Base-by-base conservation (phyloP, 2,113 vertebrate genomes). In the Xyrauchen texanus region DNA sequence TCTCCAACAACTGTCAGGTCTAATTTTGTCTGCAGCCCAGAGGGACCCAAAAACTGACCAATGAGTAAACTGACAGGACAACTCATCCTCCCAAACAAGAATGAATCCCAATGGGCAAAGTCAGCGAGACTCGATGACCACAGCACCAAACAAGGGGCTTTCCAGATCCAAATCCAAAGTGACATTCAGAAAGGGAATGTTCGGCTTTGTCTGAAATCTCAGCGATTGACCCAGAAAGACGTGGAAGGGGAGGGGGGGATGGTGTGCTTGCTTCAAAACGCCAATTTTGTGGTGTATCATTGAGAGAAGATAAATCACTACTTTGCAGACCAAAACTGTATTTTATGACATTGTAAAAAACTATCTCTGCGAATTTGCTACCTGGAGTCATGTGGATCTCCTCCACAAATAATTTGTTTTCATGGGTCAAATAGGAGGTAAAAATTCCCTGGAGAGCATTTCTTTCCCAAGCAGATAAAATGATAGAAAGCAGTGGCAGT, bases 141-240 rank as follows among this genome's bases (percentile, higher is more conserved):
- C 62, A 65, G 61, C 81, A 85, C 87, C 68, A 79, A 83, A 82
- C 81, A 79, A 68, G 73, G 90, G 79, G 21, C 3, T 34, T 34
- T 34, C 21, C 21, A 34, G 21, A 34, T 34, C 83, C 72, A 90
- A 90, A 92, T 90, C 64, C 57, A 82, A 83, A 88, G 74, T 87
- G 90, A 92, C 91, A 87, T 57, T 63, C 62, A 81, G 82, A 76
- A 85, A 87, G 84, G 69, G 82, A 83, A 84, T 85, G 84, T 85
- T 87, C 77, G 71, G 81, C 80, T 84, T 86, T 87, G 87, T 88
- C 89, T 85, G 84, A 90, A 92, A 88, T 86, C 86, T 84, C 73
- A 85, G 85, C 79, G 89, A 89, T 82, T 92, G 89, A 92, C 89
- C 91, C 88, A 91, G 90, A 92, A 91, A 88, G 80, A 75, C 49